Evolutionary conservation across 2,797 vertebrate genomes (phyloP).

Genomic region (Sternarchorhynchus goeldii): DNA sequence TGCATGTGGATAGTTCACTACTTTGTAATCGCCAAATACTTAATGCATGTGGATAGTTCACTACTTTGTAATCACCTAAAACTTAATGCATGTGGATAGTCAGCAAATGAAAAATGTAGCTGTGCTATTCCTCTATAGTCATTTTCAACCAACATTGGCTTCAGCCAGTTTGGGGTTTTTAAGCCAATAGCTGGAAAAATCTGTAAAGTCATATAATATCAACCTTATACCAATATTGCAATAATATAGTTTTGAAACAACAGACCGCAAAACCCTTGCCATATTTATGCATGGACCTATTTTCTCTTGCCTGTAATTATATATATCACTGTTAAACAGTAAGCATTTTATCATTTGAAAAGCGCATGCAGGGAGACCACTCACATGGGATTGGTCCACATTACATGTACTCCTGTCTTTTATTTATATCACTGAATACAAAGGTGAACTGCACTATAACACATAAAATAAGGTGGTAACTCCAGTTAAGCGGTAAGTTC

Average conservation of each 20-base stretch:
- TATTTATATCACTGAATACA: background rate
- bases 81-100: too few relatives aligned
- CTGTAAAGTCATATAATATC: background rate
- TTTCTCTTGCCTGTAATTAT: background rate
- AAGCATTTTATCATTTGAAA: background rate
- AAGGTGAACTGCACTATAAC: background rate
- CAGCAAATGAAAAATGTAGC: too few relatives aligned
- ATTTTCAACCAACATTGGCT: too few relatives aligned
- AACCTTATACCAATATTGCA: background rate
- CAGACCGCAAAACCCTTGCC: background rate
- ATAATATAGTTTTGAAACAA: background rate
- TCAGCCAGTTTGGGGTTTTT: too few relatives aligned
- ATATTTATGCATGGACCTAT: background rate
- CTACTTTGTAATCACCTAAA: too few relatives aligned
- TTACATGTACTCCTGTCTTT: background rate
- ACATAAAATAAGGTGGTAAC: background rate
- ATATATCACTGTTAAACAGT: background rate
- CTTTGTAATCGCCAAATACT: too few relatives aligned
- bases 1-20: too few relatives aligned
- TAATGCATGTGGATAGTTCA: too few relatives aligned
- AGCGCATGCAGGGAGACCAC: background rate
- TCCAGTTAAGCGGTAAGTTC: background rate
- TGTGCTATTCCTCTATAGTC: too few relatives aligned
- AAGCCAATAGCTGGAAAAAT: background rate
- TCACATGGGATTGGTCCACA: background rate